These are phyloP conservation scores for Corydoras maculifer DNA, from an alignment of 2,113 vertebrate species.

Conservation along the genomic window DNA sequence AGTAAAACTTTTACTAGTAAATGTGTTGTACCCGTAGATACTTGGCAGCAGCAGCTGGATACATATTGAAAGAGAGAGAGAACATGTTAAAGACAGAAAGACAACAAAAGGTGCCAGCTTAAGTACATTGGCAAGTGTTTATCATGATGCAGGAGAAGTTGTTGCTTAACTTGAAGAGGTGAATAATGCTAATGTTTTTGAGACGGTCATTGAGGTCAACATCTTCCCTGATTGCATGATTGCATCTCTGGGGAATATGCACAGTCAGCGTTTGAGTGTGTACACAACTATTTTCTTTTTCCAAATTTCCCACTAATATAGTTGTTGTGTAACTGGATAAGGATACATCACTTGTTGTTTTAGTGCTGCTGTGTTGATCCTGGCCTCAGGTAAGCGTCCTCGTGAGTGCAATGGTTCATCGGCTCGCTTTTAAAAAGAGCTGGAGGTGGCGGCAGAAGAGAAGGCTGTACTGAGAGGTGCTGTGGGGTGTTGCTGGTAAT, in stretches of 20 bases:
- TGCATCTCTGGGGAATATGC: conserved; percentile 13
- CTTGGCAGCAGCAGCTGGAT: conserved; percentile 58
- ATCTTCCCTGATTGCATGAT: conserved; percentile 26
- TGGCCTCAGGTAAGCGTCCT: conserved; percentile 86
- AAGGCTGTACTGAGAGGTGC: conserved; percentile 74
- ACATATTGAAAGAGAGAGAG: neutral
- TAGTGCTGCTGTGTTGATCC: conserved; percentile 78
- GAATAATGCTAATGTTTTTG: conserved; percentile 37
- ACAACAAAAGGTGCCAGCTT: conserved; percentile 33
- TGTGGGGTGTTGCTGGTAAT: conserved; percentile 66
- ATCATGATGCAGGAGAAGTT: conserved; percentile 43
- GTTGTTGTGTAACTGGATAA: conserved; percentile 27
- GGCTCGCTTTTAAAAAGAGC: conserved; percentile 96
- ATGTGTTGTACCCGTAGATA: conserved; percentile 60
- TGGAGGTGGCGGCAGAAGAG: conserved; percentile 84
- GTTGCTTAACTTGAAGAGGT: conserved; percentile 50
- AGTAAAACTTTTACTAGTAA: conserved; percentile 34
- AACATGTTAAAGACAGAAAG: conserved; percentile 19
- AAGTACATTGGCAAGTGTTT: conserved; percentile 60
- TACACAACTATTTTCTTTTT: neutral
- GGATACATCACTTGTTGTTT: conserved; percentile 23
- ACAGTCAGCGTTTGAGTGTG: conserved; percentile 15
- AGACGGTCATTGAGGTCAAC: conserved; percentile 33
- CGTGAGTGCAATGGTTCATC: conserved; percentile 85
- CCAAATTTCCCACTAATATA: conserved; percentile 1